These are phyloP conservation scores for Chaetogeoica ovagalla DNA, from an alignment of 2,888 invertebrate genomes.

Conservation along the genomic window DNA sequence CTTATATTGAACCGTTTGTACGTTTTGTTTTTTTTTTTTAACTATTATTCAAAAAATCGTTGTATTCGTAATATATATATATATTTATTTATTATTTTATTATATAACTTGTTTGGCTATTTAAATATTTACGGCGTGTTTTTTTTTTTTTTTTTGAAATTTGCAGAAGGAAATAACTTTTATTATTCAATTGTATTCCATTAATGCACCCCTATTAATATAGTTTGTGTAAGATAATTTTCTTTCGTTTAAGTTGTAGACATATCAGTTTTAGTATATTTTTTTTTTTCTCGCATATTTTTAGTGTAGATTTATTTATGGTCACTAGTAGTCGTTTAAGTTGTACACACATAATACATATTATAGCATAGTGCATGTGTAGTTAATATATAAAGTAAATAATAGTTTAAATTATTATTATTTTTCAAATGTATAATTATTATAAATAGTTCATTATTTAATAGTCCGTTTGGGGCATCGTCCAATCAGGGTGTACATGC, in stretches of 20 bases:
- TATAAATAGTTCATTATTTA: conserved; percentile 3
- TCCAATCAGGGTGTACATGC: background rate
- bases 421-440: background rate
- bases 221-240: background rate
- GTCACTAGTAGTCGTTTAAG: conserved; percentile 38
- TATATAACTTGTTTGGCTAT: conserved; percentile 3
- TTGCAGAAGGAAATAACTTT: background rate
- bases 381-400: background rate
- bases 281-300: conserved; percentile 4
- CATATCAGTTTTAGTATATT: conserved; percentile 19
- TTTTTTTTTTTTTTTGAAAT: background rate
- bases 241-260: conserved; percentile 12
- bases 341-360: background rate
- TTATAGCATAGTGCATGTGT: conserved; percentile 3
- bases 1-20: background rate
- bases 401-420: conserved; percentile 9
- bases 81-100: background rate
- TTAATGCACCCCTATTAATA: background rate
- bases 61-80: background rate
- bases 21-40: background rate
- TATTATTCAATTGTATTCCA: too few relatives aligned
- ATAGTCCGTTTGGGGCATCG: background rate
- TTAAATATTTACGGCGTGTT: conserved; percentile 11
- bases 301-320: background rate
- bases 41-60: conserved; percentile 6